Evolutionary conservation across 2,888 invertebrate genomes (phyloP).

Genomic region (Drosophila melanocephala): DNA sequence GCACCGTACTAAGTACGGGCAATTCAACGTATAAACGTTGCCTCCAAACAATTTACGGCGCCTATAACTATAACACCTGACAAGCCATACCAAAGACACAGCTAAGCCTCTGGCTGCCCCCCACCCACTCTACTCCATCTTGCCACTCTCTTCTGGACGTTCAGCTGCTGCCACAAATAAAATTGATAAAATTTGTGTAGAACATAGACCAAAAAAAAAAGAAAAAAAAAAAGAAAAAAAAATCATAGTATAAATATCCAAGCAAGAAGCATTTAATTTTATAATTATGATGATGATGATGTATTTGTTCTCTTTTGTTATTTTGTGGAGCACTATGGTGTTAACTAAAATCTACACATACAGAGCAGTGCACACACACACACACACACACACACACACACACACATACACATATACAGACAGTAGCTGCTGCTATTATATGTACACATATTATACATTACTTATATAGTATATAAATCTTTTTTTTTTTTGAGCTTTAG

Average conservation of each 20-base stretch:
- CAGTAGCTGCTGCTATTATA: constrained; percentile 75
- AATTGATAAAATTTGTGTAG: constrained; percentile 72
- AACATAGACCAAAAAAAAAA: not conserved
- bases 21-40: constrained; percentile 50
- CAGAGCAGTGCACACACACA: constrained; percentile 2
- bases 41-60: constrained; percentile 55
- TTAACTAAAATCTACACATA: constrained; percentile 43
- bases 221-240: not conserved
- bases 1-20: constrained; percentile 27
- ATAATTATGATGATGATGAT: constrained; percentile 77
- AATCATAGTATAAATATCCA: constrained; percentile 15
- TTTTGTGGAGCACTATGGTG: constrained; percentile 40
- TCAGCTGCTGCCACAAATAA: constrained; percentile 60
- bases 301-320: constrained; percentile 71
- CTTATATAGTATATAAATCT: constrained; percentile 47
- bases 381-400: constrained; percentile 17
- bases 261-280: constrained; percentile 74
- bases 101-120: not conserved
- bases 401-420: constrained; percentile 22
- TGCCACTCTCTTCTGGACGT: not conserved
- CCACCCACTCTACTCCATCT: not conserved
- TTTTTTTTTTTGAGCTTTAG: constrained; percentile 78
- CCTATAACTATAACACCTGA: constrained; percentile 80
- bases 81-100: constrained; percentile 33
- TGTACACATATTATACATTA: constrained; percentile 51